Evolutionary conservation across 2,113 vertebrate genomes (phyloP), one percentile per base, ranked within the genome.

Genomic region (Ptychochromis oligacanthus): DNA sequence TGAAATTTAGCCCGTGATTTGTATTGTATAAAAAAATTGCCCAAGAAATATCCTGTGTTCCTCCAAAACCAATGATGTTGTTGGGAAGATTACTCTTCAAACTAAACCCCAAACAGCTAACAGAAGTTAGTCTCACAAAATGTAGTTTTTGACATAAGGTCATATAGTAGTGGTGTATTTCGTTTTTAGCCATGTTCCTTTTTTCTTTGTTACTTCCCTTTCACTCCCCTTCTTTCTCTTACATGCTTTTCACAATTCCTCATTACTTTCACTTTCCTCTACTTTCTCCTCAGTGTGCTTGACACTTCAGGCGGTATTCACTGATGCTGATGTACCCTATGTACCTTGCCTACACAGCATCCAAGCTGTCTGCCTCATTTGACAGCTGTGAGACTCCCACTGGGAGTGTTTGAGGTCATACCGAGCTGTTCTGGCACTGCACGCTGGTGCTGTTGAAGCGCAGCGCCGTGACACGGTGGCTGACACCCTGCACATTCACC

Each of bases 401-500:
- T 49, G 86, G 88, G 92, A 90, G 76, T 89, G 90, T 88, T 84
- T 85, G 80, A 82, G 92, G 90, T 90, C 92, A 52, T 93, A 99
- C 98, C 95, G 98, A 99, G 93, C 97, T 99, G 95, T 99, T 99
- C 95, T 99, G 98, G 95, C 98, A 99, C 93, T 99, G 98, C 86
- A 99, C 97, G 5, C 98, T 99, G 96, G 98, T 98, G 96, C 98
- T 99, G 96, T 99, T 99, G 96, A 99, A 99, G 92, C 98, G 97
- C 89, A 99, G 96, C n/a, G 98, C 98, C 0, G 98, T 98, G 87
- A 99, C 98, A 0, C 97, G 96, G 89, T 99, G 97, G 77, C 96
- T 65, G 17, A 95, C 86, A 0, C 98, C 97, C 92, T 98, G 97
- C 87, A 99, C 97, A 80, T 92, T 96, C 80, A 99, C 96, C 74